Base-by-base conservation (phyloP, 1,140 invertebrate genomes). In the Drosophila gunungcola region DNA sequence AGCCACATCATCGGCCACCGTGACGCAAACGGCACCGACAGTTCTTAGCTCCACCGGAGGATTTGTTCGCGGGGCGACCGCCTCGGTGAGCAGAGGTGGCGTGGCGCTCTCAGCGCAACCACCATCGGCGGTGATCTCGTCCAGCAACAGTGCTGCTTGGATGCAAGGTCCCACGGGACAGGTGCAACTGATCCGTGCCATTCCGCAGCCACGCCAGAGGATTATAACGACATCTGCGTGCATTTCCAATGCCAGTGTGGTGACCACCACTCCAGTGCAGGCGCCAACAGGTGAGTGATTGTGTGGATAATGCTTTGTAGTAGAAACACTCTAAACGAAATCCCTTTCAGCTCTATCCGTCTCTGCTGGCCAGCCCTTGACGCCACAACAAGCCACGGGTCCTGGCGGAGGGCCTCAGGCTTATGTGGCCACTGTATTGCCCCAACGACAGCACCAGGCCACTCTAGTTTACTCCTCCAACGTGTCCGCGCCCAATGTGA, bases 381-480 rank as follows among this genome's bases (percentile, higher is more conserved):
- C 65, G 1, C 60, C 68, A 21, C 81, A 62, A 41, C 65, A 73
- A 61, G 39, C 65, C 3, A 34, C 58, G 0, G 82, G 72, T 12
- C 72, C 80, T 0, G 56, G 76, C 2, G 88, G 78, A n/a, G 76
- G 75, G 1, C 82, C 78, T 6, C 90, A 91, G 21, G 91, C 91
- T 0, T 92, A 92, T 68, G 78, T 92, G 16, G 91, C 91, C 6
- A 91, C 92, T 0, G 92, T 92, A 2, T 27, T 92, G 61, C 91
- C 90, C 29, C 91, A 89, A 5, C 75, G 91, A 3, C 91, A 86
- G 45, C 92, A 92, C 70, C 88, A 92, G 32, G 91, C 91, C 4
- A 92, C 92, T 2, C 63, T 92, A 0, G 91, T 92, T 12, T 92
- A 92, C 52, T 91, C 89, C 16, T 91, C 90, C 0, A 91, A 91